Evolutionary conservation across 1,140 invertebrate genomes (phyloP).

Genomic region (Pseudomyrmex flavicornis): DNA sequence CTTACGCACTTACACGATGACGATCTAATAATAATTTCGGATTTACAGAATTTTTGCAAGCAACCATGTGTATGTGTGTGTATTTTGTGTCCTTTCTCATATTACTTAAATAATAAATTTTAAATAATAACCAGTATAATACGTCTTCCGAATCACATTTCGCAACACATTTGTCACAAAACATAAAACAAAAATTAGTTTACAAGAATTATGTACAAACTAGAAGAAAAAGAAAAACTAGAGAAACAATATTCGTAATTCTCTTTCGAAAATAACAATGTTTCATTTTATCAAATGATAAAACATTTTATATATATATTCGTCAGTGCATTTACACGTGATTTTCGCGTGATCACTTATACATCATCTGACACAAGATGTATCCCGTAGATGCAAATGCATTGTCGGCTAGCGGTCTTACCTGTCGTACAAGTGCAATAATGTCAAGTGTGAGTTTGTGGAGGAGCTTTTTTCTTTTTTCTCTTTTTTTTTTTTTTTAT

Average conservation of each 20-base stretch:
- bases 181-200: constrained; percentile 41
- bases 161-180: constrained; percentile 53
- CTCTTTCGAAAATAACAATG: constrained; percentile 47
- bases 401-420: constrained; percentile 16
- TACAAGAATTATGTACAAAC: constrained; percentile 67
- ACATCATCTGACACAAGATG: neutral
- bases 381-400: constrained; percentile 46
- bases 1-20: neutral
- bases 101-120: constrained; percentile 64
- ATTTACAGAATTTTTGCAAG: constrained; percentile 70
- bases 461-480: no score
- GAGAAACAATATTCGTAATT: constrained; percentile 52
- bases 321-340: constrained; percentile 22
- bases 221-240: constrained; percentile 41
- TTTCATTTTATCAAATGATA: constrained; percentile 44
- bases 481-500: constrained; percentile 2
- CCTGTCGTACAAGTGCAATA: constrained; percentile 45
- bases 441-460: constrained; percentile 51
- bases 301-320: neutral
- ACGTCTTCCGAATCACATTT: constrained; percentile 48
- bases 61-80: constrained; percentile 46
- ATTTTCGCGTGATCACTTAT: neutral
- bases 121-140: constrained; percentile 65
- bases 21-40: constrained; percentile 17
- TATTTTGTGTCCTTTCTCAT: no score